Conservation (phyloP, 2,888 invertebrate species). For the Andrena bucephala region DNA sequence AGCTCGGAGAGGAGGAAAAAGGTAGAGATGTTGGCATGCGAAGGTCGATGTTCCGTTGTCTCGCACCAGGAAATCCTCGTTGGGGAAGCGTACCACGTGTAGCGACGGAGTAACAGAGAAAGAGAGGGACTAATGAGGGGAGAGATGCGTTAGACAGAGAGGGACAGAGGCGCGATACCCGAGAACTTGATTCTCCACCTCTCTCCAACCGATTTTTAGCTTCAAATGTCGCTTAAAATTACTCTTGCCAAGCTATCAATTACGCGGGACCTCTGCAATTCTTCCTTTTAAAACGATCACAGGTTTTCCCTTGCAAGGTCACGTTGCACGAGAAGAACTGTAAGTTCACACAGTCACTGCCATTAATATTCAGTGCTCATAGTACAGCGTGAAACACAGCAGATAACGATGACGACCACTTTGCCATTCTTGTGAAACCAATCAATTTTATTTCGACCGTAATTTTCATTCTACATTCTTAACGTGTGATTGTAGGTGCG, state of each 20-base stretch:
- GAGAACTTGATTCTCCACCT: not conserved
- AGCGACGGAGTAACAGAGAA: not conserved
- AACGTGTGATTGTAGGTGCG: not conserved
- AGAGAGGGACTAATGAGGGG: not conserved
- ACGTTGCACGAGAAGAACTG: not conserved
- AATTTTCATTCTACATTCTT: not conserved
- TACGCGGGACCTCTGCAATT: not conserved
- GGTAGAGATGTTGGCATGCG: constrained; percentile 75
- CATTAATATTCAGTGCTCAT: not conserved
- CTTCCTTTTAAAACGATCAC: not conserved
- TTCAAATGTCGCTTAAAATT: not conserved
- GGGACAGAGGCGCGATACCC: not conserved
- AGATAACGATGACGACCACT: no score
- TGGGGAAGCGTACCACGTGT: constrained; percentile 64
- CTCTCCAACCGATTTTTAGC: constrained; percentile 4
- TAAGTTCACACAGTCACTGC: not conserved
- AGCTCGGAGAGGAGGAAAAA: not conserved
- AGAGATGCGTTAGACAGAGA: not conserved
- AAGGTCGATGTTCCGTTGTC: constrained; percentile 74
- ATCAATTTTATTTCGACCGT: not conserved
- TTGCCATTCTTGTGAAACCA: no score
- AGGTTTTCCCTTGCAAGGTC: not conserved
- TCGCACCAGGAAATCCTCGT: constrained; percentile 78
- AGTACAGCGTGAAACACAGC: no score
- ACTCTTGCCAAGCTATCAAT: not conserved